A percentile compares a stretch with the other conserved stretches of the same genome.
phyloP scores from a whole-genome alignment of 2,113 vertebrate genomes.

The Panthera uncia region DNA sequence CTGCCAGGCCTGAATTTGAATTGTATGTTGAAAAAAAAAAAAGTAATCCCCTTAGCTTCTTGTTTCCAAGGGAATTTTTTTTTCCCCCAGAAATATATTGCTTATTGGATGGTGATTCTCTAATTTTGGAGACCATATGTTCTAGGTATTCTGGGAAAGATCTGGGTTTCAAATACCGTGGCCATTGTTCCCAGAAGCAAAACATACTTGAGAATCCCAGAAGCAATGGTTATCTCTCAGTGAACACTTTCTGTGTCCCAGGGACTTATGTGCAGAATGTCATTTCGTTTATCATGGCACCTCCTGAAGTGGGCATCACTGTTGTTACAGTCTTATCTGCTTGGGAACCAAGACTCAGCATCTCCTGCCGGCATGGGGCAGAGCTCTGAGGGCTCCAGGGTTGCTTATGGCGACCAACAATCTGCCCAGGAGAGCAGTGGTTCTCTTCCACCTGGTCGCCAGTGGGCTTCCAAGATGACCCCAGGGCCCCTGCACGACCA shows the following conservation, averaged over 20 bases:
- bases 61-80: constrained; percentile 58
- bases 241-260: not conserved
- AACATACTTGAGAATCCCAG: not conserved
- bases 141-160: constrained; percentile 45
- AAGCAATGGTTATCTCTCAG: accelerated
- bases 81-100: constrained; percentile 1
- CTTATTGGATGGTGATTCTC: not conserved
- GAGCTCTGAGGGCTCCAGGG: not conserved
- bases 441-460: accelerated
- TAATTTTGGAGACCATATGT: constrained; percentile 62
- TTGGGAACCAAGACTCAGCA: not conserved
- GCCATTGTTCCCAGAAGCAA: not conserved
- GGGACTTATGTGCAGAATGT: too few species aligned
- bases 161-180: not conserved
- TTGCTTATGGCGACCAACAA: not conserved
- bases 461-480: not conserved
- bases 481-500: not conserved
- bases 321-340: not conserved
- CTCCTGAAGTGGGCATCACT: accelerated
- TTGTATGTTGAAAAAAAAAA: not conserved
- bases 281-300: not conserved
- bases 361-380: not conserved
- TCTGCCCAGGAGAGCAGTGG: accelerated
- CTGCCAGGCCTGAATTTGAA: not conserved
- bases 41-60: not conserved